Evolutionary conservation across 2,113 vertebrate genomes (phyloP).

Genomic region (Pelmatolapia mariae): DNA sequence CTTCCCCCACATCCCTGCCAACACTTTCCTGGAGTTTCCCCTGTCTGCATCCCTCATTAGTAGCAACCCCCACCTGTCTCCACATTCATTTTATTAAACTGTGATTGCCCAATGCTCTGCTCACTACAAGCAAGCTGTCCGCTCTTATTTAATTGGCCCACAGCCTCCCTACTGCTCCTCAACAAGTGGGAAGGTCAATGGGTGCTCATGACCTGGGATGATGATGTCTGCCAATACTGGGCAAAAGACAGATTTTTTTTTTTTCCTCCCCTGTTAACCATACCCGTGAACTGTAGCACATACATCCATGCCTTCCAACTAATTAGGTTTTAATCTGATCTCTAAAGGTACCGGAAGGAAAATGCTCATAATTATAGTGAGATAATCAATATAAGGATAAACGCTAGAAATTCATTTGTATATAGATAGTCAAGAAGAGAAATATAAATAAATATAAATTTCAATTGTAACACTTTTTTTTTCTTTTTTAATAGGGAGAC

Average conservation of each 20-base stretch:
- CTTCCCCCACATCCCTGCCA: slow-evolving; percentile 45
- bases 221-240: slow-evolving; percentile 24
- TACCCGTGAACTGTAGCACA: background rate
- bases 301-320: background rate
- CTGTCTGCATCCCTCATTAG: slow-evolving; percentile 54
- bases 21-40: slow-evolving; percentile 33
- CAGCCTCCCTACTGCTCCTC: slow-evolving; percentile 22
- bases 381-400: background rate
- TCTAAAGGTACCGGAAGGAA: background rate
- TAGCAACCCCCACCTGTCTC: slow-evolving; percentile 48
- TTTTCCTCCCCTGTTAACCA: background rate
- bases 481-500: background rate
- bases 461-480: background rate
- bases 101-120: slow-evolving; percentile 42
- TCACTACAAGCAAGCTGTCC: slow-evolving; percentile 24
- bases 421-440: background rate
- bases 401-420: background rate
- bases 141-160: slow-evolving; percentile 57
- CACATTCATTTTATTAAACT: slow-evolving; percentile 52
- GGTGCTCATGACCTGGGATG: slow-evolving; percentile 51
- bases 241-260: slow-evolving; percentile 19
- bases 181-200: slow-evolving; percentile 61
- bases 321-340: background rate
- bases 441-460: background rate
- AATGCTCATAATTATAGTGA: background rate